These are phyloP conservation scores for Sinelater perroti DNA, from an alignment of 2,888 invertebrate species.

Conservation along the genomic window DNA sequence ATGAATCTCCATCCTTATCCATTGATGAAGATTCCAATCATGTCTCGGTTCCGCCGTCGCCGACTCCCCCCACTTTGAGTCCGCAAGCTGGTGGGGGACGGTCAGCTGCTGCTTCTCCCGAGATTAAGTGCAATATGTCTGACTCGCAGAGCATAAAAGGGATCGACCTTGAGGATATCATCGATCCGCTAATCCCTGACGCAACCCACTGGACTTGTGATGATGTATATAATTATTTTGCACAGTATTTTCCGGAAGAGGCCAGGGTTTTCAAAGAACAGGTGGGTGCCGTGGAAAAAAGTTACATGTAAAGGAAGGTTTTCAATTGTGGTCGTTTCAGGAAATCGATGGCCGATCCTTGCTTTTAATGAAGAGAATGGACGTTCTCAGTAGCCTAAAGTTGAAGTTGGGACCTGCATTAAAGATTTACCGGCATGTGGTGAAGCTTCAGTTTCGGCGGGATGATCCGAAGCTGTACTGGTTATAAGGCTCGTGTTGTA, in stretches of 20 bases:
- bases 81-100: conserved; percentile 49
- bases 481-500: conserved; percentile 62
- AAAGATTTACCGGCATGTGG: conserved; percentile 82
- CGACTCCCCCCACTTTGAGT: conserved; percentile 55
- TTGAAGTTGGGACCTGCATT: conserved; percentile 89
- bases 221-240: conserved; percentile 84
- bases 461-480: conserved; percentile 78
- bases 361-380: conserved; percentile 82
- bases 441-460: conserved; percentile 81
- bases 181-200: conserved; percentile 79
- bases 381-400: conserved; percentile 83
- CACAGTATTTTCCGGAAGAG: conserved; percentile 79
- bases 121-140: conserved; percentile 40
- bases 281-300: conserved; percentile 66
- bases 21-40: conserved; percentile 40
- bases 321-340: too few species aligned
- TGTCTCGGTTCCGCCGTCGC: conserved; percentile 47
- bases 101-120: conserved; percentile 31
- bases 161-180: conserved; percentile 53
- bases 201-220: conserved; percentile 83
- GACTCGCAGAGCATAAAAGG: conserved; percentile 52
- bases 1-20: conserved; percentile 3
- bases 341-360: conserved; percentile 92
- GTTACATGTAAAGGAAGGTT: neutral
- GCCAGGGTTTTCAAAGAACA: conserved; percentile 85